These are phyloP conservation scores for Trachymyrmex septentrionalis DNA, from an alignment of 1,140 invertebrate genomes.

Conservation along the genomic window DNA sequence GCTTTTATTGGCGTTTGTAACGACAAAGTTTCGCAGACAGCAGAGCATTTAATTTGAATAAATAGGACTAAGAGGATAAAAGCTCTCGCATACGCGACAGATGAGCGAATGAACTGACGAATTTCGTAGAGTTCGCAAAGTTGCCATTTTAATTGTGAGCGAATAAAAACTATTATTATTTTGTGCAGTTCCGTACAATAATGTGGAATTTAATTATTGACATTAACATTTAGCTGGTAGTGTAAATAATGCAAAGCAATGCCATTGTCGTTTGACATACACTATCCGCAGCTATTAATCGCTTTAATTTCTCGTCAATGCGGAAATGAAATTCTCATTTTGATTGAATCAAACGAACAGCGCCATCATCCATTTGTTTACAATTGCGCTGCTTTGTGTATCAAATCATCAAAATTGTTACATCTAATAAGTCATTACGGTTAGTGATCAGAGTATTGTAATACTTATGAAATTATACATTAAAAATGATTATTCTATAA, in stretches of 20 bases:
- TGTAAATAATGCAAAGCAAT: conserved; percentile 50
- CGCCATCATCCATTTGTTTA: neutral
- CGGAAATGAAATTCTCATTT: conserved; percentile 41
- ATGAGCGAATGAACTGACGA: neutral
- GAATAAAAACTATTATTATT: neutral
- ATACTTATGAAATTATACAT: neutral
- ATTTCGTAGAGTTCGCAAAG: neutral
- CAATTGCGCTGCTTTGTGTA: neutral
- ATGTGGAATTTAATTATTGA: neutral
- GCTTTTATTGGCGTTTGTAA: neutral
- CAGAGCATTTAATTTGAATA: conserved; percentile 63
- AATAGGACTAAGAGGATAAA: conserved; percentile 37
- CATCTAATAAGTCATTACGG: neutral
- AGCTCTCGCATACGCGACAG: neutral
- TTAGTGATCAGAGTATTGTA: neutral
- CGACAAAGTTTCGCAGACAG: conserved; percentile 26
- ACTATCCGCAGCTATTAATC: neutral
- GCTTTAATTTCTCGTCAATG: conserved; percentile 32
- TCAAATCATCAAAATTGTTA: conserved; percentile 13
- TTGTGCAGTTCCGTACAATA: neutral
- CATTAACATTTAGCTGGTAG: conserved; percentile 19
- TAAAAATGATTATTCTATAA: neutral
- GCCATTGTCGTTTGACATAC: conserved; percentile 41
- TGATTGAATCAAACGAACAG: neutral
- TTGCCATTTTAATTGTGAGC: neutral